Evolutionary conservation across 2,113 vertebrate genomes (phyloP).

Genomic region (Casuarius casuarius): DNA sequence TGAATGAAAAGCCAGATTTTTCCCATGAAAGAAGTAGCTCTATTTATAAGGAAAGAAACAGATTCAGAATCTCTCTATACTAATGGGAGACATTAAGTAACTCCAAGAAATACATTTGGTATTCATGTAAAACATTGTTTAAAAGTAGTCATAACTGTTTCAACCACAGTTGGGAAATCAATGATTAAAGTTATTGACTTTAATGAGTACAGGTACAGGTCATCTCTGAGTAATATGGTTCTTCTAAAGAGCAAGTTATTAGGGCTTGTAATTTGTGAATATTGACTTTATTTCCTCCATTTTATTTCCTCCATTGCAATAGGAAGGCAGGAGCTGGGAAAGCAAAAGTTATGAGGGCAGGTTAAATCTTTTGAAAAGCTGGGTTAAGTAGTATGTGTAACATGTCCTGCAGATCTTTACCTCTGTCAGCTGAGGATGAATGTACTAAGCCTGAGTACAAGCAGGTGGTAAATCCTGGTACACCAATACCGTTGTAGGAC

Average conservation of each 20-base stretch:
- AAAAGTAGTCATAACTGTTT: neutral
- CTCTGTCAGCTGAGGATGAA: neutral
- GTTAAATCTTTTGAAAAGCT: neutral
- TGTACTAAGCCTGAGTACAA: accelerated
- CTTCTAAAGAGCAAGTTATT: neutral
- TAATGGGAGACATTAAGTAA: neutral
- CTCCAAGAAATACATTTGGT: neutral
- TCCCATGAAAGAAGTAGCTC: neutral
- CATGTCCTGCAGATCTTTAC: neutral
- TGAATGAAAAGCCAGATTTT: neutral
- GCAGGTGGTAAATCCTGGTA: neutral
- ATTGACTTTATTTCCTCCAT: neutral
- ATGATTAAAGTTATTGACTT: neutral
- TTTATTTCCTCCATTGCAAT: neutral
- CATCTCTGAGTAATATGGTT: neutral
- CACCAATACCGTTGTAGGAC: neutral
- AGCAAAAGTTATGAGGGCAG: neutral
- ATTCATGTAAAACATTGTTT: neutral
- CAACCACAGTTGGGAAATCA: neutral
- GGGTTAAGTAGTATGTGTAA: neutral
- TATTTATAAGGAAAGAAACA: neutral
- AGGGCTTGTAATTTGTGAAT: neutral
- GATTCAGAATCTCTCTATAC: neutral
- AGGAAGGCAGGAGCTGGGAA: neutral
- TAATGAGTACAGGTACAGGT: neutral